Evolutionary conservation across 2,113 vertebrate genomes (phyloP).

Genomic region (Polypterus bichir): DNA sequence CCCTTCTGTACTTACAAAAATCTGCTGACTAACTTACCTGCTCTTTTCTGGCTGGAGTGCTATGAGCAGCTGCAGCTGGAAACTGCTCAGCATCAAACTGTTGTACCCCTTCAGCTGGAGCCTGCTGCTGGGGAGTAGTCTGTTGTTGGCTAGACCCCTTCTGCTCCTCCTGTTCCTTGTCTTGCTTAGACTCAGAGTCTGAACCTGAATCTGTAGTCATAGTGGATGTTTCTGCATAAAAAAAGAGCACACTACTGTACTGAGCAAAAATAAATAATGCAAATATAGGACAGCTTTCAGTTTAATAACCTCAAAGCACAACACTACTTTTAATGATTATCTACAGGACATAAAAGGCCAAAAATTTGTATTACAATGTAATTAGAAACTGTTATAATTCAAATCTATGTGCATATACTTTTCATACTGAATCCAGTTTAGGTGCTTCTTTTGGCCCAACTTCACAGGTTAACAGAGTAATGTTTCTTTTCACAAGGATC

Average conservation of each 20-base stretch:
- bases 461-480: too few species aligned
- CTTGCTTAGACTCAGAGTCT: slow-evolving; percentile 68
- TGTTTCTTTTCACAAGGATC: too few species aligned
- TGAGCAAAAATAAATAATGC: neutral
- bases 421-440: too few species aligned
- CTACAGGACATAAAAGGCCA: too few species aligned
- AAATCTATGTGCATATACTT: too few species aligned
- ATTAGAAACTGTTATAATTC: too few species aligned
- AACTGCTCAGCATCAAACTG: slow-evolving; percentile 52
- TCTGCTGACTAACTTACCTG: slow-evolving; percentile 34
- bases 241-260: neutral
- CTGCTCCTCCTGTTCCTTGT: slow-evolving; percentile 63
- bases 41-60: slow-evolving; percentile 64
- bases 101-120: slow-evolving; percentile 34
- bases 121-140: slow-evolving; percentile 19
- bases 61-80: slow-evolving; percentile 60
- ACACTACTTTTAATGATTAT: too few species aligned
- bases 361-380: too few species aligned
- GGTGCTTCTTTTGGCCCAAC: too few species aligned
- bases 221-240: slow-evolving; percentile 69
- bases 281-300: too few species aligned
- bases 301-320: too few species aligned
- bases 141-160: slow-evolving; percentile 31
- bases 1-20: neutral
- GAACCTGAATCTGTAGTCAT: slow-evolving; percentile 85